Evolutionary conservation across 2,797 vertebrate species (phyloP).

Genomic region (Smutsia temminckii): DNA sequence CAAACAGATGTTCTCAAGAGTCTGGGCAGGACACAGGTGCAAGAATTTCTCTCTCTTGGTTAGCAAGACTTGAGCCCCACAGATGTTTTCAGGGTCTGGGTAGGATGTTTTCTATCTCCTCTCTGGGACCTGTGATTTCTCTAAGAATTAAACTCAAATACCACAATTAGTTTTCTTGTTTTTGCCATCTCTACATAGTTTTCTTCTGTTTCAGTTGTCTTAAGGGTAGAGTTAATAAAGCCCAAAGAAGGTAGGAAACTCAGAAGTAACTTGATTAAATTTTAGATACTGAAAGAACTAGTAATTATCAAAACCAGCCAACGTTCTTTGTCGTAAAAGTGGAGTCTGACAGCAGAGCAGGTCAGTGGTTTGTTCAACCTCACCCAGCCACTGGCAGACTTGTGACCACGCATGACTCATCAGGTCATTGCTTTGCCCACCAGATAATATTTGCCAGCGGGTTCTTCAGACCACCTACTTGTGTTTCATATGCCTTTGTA

Average conservation of each 20-base stretch:
- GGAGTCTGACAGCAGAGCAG: neutral
- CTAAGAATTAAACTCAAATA: too few species aligned
- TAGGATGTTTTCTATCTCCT: too few species aligned
- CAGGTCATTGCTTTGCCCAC: neutral
- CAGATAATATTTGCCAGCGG: neutral
- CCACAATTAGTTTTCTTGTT: too few species aligned
- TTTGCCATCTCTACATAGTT: too few species aligned
- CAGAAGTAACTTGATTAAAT: conserved; percentile 15
- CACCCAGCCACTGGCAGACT: neutral
- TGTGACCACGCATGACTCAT: neutral
- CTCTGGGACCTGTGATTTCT: too few species aligned
- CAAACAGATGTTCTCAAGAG: too few species aligned
- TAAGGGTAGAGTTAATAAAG: neutral
- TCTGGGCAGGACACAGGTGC: too few species aligned
- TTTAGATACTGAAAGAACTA: neutral
- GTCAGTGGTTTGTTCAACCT: neutral
- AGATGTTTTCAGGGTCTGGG: too few species aligned
- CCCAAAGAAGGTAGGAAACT: neutral
- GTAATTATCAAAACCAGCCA: neutral
- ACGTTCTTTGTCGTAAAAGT: neutral
- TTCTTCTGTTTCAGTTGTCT: neutral
- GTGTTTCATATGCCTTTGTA: neutral
- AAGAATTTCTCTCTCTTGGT: too few species aligned
- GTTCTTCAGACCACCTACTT: neutral
- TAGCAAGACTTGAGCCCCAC: too few species aligned